These are phyloP conservation scores for Panthera leo DNA, from an alignment of 2,113 vertebrate species.

Conservation along the genomic window DNA sequence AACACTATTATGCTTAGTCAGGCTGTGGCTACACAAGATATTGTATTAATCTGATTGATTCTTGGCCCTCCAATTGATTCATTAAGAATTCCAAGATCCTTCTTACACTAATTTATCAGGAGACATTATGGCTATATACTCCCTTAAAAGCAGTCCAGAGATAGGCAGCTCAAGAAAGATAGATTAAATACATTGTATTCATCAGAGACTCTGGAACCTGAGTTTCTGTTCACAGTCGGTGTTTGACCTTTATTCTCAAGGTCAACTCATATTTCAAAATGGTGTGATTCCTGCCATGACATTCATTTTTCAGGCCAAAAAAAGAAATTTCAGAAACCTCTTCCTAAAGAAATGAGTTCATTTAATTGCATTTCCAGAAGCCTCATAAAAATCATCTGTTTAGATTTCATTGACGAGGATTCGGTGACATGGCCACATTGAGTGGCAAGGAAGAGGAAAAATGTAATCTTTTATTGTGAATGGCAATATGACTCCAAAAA, in stretches of 20 bases:
- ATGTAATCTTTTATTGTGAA: background rate
- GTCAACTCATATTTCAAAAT: background rate
- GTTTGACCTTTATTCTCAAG: background rate
- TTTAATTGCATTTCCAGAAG: background rate
- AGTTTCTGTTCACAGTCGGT: background rate
- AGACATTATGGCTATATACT: background rate
- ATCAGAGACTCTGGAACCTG: background rate
- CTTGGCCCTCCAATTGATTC: background rate
- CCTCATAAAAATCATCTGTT: background rate
- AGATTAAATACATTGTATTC: background rate
- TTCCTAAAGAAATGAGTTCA: background rate
- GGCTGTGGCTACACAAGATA: background rate
- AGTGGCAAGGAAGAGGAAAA: background rate
- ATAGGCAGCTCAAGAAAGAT: background rate
- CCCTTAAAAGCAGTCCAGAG: background rate
- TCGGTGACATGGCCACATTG: accelerated
- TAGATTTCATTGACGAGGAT: background rate
- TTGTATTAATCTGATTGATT: background rate
- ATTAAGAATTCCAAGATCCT: background rate
- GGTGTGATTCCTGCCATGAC: background rate
- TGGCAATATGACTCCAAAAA: background rate
- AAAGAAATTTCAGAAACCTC: background rate
- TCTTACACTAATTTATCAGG: background rate
- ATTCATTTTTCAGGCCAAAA: background rate
- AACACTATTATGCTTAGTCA: background rate